Conservation (phyloP, 2,888 invertebrate species). For the Drosophila ustulata region DNA sequence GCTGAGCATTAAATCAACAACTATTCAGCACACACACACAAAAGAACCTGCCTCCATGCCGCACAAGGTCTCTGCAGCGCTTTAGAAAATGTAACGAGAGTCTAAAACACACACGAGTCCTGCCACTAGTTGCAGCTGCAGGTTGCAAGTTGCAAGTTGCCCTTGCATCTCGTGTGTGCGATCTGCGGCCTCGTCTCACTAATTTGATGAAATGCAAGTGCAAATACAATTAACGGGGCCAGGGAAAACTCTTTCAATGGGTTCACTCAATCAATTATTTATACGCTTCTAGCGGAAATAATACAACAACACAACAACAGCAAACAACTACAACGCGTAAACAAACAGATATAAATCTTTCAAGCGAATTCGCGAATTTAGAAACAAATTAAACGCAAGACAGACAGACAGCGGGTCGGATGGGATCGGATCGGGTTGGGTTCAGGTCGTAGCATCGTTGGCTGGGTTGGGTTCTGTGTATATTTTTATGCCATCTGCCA, state of each 20-base stretch:
- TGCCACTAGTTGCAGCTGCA: slow-evolving; percentile 36
- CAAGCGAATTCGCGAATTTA: slow-evolving; percentile 48
- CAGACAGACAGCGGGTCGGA: slow-evolving; percentile 1
- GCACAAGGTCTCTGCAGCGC: slow-evolving; percentile 42
- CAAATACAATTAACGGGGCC: slow-evolving; percentile 31
- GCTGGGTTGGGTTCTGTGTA: slow-evolving; percentile 6
- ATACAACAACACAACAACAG: slow-evolving; percentile 1
- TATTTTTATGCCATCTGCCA: slow-evolving; percentile 45
- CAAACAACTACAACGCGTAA: slow-evolving; percentile 2
- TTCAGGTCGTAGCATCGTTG: not conserved
- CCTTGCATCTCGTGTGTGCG: slow-evolving; percentile 19
- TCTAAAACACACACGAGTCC: not conserved
- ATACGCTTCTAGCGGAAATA: slow-evolving; percentile 30
- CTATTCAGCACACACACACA: slow-evolving; percentile 45
- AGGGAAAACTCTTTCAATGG: slow-evolving; percentile 32
- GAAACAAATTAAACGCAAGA: slow-evolving; percentile 8
- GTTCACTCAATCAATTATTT: slow-evolving; percentile 43
- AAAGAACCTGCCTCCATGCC: slow-evolving; percentile 44
- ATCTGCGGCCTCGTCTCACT: slow-evolving; percentile 36
- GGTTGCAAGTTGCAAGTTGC: slow-evolving; percentile 28
- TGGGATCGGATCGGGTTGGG: not conserved
- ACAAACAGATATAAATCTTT: slow-evolving; percentile 55
- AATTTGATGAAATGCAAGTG: slow-evolving; percentile 37
- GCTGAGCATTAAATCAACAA: slow-evolving; percentile 54
- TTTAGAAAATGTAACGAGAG: slow-evolving; percentile 39